Evolutionary conservation across 2,113 vertebrate species (phyloP), one percentile per base, ranked within the genome.

Genomic region (Misgurnus anguillicaudatus): DNA sequence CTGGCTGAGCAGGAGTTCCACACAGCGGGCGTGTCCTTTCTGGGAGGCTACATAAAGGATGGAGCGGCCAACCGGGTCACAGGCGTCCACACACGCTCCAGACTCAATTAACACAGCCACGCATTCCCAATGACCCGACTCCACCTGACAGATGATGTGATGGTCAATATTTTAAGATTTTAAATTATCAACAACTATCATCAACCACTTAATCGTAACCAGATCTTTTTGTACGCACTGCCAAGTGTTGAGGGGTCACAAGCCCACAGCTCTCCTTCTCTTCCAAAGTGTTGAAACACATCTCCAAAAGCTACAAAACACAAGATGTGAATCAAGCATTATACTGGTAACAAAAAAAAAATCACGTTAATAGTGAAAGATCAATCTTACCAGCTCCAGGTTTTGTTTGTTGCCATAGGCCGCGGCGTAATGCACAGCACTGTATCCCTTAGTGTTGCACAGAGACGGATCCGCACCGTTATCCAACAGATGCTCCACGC

Each of bases 241-340:
- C 95, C 92, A 99, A 94, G 93, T 98, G 97, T 93, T 98, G 90
- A 85, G 97, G 96, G 89, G 96, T 99, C 90, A 97, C 93, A 51
- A 95, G 95, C 87, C 95, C 89, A 84, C 93, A 94, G 90, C 95
- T 98, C 87, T 99, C 96, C 86, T 93, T 95, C 24, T 98, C 96
- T 88, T 95, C 95, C 80, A 97, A 91, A 90, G 95, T 96, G 92
- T 97, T 98, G 89, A 97, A 97, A 38, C 96, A 97, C 93, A 98
- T 96, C 90, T 98, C 96, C 93, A 99, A 91, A 85, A 99, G 96
- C 97, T 99, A 87, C 88, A 0, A 68, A 11, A 31, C 31, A 10
- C 6, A 67, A 7, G 65, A 79, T 31, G 11, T 36, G 36, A 9
- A 21, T 8, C 0, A 78, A n/a, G 4, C 0, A 9, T 48, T 39